Evolutionary conservation across 2,888 invertebrate genomes (phyloP), one percentile per base, ranked within the genome.

Genomic region (Drosophila acutilabella): DNA sequence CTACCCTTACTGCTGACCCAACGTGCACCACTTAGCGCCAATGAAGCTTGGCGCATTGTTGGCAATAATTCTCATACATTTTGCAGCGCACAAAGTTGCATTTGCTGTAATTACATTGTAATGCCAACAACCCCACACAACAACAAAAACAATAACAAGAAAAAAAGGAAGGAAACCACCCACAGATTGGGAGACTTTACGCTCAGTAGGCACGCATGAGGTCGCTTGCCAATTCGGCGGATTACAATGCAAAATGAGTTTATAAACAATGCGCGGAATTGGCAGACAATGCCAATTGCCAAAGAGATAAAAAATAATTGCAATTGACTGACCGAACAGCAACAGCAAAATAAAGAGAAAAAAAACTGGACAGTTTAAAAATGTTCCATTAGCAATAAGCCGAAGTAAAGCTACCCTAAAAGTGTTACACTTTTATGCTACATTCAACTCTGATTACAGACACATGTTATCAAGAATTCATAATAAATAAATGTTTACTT

Each of bases 191-290:
- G 20, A 16, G 36, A 59, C 59, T 76, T 70, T 70, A 64, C 65
- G 71, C 81, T 70, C 72, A 69, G 61, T 80, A 71, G 81, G 69
- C 85, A 87, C 74, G 78, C 80, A 80, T 81, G 78, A 68, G 60
- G 64, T 59, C 71, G 64, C 66, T 45, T 79, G 83, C 86, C 88
- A 88, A 86, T 86, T 86, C 78, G 80, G 74, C 74, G 88, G 88
- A 86, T 86, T 88, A 86, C 83, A 88, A 75, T 73, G 73, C 80
- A 76, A 86, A 86, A 86, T 88, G 86, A 83, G 88, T 86, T 86
- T 88, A 86, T 86, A 86, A 86, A 88, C 86, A 83, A 88, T 71
- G 72, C 68, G 53, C 66, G 52, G 42, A 47, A 58, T 58, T 58
- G 40, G 51, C 87, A 79, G 75, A 80, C 70, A 74, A 36, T 60